Evolutionary conservation across 2,888 invertebrate genomes (phyloP), one percentile per base, ranked within the genome.

Genomic region (Villa cingulata): DNA sequence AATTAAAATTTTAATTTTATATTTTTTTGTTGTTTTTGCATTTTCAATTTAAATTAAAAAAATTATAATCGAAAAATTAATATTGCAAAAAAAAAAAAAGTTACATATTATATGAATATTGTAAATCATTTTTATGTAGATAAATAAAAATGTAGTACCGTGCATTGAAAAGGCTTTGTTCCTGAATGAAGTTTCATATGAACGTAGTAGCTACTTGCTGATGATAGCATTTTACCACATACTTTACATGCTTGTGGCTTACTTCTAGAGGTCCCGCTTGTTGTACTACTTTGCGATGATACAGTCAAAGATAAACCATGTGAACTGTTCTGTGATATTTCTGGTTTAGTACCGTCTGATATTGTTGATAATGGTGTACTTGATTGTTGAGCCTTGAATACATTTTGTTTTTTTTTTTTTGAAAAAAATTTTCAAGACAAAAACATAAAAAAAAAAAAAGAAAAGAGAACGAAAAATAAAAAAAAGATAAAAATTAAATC

Each of bases 131-230:
- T 19, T 32, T 23, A 23, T 23, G 23, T 23, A 23, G 4, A 23
- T 39, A 16, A 7, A 39, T 19, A 18, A 29, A 20, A 15, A 1
- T 12, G 6, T 41, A 50, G 54, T 56, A 58, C 59, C 56, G 80
- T 80, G 70, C 86, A 86, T 61, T 80, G 80, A 68, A 82, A 86
- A 52, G 85, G 85, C 65, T 86, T 86, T 64, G 80, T 81, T 57
- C 82, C 80, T 20, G 85, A 85, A 70, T 86, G 85, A 55, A 83
- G 73, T 68, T 85, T 85, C 82, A 85, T 82, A 67, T 86, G 86
- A 58, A 85, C 86, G 63, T 86, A 84, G 64, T 84, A 84, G 55
- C 83, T 83, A 38, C 83, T 82, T 50, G 83, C 78, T 15, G 83
- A 84, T 47, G 84, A 83, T 53, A 85, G 67, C 51, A 83, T 78